Evolutionary conservation across 1,140 invertebrate genomes (phyloP), one percentile per base, ranked within the genome.

Genomic region (Drosophila mauritiana): DNA sequence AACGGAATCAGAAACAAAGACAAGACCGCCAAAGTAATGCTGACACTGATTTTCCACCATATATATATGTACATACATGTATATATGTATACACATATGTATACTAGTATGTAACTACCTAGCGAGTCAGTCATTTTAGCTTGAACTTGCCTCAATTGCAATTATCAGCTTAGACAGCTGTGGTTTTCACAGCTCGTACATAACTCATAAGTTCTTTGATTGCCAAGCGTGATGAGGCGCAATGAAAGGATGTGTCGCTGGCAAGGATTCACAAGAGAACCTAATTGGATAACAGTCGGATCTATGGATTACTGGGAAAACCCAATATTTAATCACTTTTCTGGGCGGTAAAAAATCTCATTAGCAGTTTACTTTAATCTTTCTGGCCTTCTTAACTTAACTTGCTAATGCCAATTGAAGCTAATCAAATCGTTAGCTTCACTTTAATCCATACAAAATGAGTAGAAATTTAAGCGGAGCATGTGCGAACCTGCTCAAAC

Each of bases 1-100:
- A 69, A 31, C 53, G 57, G 37, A 39, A 46, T 36, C 42, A 73
- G 51, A 79, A 62, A 76, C 67, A 81, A 79, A 64, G 53, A 58
- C 45, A 72, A 80, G 54, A 42, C 55, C 77, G 69, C 54, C 69
- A 78, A 79, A 79, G 58, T 61, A 65, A 53, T 54, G 78, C 37
- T 70, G 70, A 68, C 74, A 79, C 70, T 65, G 74, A 83, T 79
- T 68, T 65, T 78, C 37, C 46, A 58, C 53, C 4, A 27, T 20
- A 5, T 6, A 17, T 36, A 46, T 10, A 31, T 31, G 27, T 31
- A 31, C 1, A 31, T 31, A n/a, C n/a, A n/a, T n/a, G n/a, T 17
- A 17, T 17, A 17, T 17, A 17, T 17, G 1, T 17, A 17, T 17
- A 17, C 17, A 27, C 4, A 7, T 31, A 31, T 2, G 2, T 31